Evolutionary conservation across 2,888 invertebrate species (phyloP).

Genomic region (Drosophila paramelanica): DNA sequence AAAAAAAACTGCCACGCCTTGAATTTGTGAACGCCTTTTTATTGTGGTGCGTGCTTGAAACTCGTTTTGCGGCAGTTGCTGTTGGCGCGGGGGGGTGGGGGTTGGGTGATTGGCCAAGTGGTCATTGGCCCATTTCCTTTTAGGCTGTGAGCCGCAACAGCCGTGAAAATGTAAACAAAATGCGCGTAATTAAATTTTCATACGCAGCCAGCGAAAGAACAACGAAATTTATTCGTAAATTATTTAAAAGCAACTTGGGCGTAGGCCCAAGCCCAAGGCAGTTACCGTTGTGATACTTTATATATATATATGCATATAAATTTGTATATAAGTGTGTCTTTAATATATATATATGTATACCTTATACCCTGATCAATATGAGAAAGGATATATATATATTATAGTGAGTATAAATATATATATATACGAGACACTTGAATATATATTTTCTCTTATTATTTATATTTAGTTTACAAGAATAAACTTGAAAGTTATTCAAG

Average conservation of each 20-base stretch:
- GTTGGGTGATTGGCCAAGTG: slow-evolving; percentile 50
- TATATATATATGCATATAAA: background rate
- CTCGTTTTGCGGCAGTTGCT: slow-evolving; percentile 47
- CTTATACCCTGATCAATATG: background rate
- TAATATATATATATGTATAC: slow-evolving; percentile 18
- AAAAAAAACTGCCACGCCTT: slow-evolving; percentile 25
- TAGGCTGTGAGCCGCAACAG: slow-evolving; percentile 41
- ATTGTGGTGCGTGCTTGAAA: slow-evolving; percentile 54
- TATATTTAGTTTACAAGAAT: no score
- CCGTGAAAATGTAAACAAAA: slow-evolving; percentile 77
- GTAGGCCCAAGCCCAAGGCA: slow-evolving; percentile 15
- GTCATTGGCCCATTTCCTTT: slow-evolving; percentile 53
- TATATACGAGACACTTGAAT: background rate
- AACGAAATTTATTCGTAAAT: slow-evolving; percentile 61
- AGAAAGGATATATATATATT: no score
- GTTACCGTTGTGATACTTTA: slow-evolving; percentile 3
- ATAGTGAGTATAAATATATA: slow-evolving; percentile 10
- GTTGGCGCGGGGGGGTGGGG: background rate
- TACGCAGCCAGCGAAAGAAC: slow-evolving; percentile 45
- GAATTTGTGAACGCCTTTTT: background rate
- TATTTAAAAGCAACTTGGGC: slow-evolving; percentile 51
- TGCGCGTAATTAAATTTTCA: slow-evolving; percentile 76
- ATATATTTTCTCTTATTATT: no score
- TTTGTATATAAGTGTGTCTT: slow-evolving; percentile 17
- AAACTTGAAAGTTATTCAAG: no score